phyloP scores from a whole-genome alignment of 2,113 vertebrate species.

The Apeltes quadracus region DNA sequence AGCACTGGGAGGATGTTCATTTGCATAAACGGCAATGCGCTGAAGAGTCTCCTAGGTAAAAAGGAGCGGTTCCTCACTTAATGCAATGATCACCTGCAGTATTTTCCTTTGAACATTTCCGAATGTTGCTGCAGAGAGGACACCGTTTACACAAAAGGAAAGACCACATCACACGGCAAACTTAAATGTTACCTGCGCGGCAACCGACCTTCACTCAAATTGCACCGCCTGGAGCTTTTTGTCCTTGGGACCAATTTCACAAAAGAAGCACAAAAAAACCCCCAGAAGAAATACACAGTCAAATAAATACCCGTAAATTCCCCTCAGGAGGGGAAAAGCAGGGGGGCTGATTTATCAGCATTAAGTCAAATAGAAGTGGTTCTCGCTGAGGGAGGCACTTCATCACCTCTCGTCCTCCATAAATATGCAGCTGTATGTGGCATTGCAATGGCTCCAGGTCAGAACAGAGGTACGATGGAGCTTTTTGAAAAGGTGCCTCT shows the following conservation, averaged over 20 bases:
- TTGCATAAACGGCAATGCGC: constrained; percentile 62
- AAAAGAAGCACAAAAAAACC: constrained; percentile 8
- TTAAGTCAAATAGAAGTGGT: constrained; percentile 66
- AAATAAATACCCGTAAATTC: constrained; percentile 42
- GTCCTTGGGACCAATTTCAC: constrained; percentile 45
- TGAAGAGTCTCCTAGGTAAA: constrained; percentile 69
- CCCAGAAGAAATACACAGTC: constrained; percentile 20
- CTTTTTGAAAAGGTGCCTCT: constrained; percentile 5
- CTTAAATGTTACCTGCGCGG: not conserved
- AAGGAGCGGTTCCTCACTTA: constrained; percentile 52
- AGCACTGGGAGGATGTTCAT: constrained; percentile 58
- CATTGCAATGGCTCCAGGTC: not conserved
- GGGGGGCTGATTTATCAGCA: constrained; percentile 71
- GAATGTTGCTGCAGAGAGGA: constrained; percentile 9
- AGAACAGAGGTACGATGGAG: not conserved
- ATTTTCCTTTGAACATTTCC: constrained; percentile 29
- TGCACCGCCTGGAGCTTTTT: constrained; percentile 17
- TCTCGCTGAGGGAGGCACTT: constrained; percentile 8
- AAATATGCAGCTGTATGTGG: constrained; percentile 2
- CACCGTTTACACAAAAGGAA: not conserved
- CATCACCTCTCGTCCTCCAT: constrained; percentile 12
- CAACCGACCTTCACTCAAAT: constrained; percentile 30
- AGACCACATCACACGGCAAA: not conserved
- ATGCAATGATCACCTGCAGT: constrained; percentile 35
- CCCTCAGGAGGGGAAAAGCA: constrained; percentile 55